phyloP scores from a whole-genome alignment of 2,797 vertebrate genomes.

The Periparus ater region DNA sequence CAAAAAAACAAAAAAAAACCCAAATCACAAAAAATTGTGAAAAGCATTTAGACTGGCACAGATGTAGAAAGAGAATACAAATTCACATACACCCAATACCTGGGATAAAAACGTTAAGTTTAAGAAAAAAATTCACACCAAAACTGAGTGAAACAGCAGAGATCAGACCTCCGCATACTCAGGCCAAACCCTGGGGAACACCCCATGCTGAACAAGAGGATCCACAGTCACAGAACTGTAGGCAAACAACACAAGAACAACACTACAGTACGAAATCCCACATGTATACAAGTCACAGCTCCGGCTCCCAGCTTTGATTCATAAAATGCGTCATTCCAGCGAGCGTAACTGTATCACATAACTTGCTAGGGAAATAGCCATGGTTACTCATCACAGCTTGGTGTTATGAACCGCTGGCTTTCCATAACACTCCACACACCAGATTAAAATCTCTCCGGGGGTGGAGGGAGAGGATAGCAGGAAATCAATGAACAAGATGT shows the following conservation, averaged over 20 bases:
- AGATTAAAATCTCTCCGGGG: conserved; percentile 18
- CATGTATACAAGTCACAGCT: neutral
- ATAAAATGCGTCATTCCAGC: conserved; percentile 8
- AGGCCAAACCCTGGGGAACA: neutral
- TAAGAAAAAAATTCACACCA: rapidly evolving
- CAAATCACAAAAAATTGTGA: neutral
- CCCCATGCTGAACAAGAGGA: neutral
- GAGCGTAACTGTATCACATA: neutral
- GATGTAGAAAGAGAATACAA: neutral
- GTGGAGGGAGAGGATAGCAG: neutral
- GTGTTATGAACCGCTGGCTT: neutral
- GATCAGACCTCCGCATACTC: neutral
- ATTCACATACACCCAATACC: neutral
- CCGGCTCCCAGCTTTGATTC: conserved; percentile 35
- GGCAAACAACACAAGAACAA: neutral
- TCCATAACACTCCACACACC: neutral
- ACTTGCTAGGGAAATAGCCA: conserved; percentile 26
- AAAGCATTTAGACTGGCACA: neutral
- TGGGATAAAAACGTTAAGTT: neutral
- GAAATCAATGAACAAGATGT: conserved; percentile 19
- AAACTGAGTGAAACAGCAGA: neutral
- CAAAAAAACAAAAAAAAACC: neutral
- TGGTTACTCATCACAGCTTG: conserved; percentile 32
- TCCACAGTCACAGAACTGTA: neutral
- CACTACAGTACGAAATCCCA: neutral